Percentiles rank a stretch among this genome's conserved stretches.
Evolutionary conservation across 2,888 invertebrate species (phyloP).

Genomic region (Amphipyra tragopoginis): DNA sequence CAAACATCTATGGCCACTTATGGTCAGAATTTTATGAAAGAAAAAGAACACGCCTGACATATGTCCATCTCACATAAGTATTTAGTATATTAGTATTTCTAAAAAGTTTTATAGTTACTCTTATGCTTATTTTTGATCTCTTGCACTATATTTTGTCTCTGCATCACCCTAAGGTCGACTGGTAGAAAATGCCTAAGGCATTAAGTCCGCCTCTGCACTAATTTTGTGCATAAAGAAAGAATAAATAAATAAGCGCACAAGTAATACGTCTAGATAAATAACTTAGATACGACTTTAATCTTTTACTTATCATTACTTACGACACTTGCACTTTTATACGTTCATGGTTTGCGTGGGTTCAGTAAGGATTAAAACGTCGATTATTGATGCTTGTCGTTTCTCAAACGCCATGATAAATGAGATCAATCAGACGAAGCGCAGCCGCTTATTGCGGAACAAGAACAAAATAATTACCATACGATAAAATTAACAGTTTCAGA

Average conservation of each 20-base stretch:
- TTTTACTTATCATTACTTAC: conserved; percentile 28
- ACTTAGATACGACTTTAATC: conserved; percentile 28
- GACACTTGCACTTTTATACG: conserved; percentile 45
- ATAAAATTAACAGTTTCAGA: too few species aligned
- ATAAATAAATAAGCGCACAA: too few species aligned
- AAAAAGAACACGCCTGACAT: neutral
- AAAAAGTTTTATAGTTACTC: too few species aligned
- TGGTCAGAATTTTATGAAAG: neutral
- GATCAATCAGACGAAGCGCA: conserved; percentile 30
- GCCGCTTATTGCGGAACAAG: conserved; percentile 25
- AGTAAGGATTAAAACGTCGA: conserved; percentile 46
- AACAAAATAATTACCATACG: too few species aligned
- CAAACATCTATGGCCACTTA: too few species aligned
- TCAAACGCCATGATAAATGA: conserved; percentile 44
- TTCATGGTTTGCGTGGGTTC: conserved; percentile 42
- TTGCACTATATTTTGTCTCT: too few species aligned
- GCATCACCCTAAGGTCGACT: too few species aligned
- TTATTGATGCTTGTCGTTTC: conserved; percentile 46
- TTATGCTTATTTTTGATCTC: too few species aligned
- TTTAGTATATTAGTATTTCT: too few species aligned
- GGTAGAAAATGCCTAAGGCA: too few species aligned
- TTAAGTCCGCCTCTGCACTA: too few species aligned
- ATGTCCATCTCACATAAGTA: neutral
- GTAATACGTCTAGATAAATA: conserved; percentile 31
- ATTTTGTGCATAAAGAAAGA: too few species aligned